phyloP scores from a whole-genome alignment of 2,113 vertebrate genomes.

The Procavia capensis region DNA sequence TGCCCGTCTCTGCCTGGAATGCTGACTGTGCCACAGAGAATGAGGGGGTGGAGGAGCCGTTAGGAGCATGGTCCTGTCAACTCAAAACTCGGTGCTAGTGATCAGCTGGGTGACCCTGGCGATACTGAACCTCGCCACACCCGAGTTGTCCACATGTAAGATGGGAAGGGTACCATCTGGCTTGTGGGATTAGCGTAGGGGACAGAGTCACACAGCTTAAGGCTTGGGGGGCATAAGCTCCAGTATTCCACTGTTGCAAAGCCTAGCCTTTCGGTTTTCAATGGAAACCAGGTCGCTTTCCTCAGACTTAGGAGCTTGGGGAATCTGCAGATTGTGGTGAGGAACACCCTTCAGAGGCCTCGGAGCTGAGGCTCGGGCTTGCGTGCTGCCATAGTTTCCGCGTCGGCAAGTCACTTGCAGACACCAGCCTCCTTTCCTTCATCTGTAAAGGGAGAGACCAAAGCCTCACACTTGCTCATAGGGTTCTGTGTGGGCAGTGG shows the following conservation, averaged over 20 bases:
- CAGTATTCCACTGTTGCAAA: background rate
- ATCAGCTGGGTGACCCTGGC: background rate
- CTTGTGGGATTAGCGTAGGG: background rate
- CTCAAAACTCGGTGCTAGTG: background rate
- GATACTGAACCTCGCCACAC: background rate
- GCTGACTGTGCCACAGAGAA: background rate
- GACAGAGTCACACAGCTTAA: background rate
- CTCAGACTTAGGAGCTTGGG: background rate
- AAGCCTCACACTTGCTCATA: background rate
- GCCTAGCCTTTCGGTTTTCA: fast-evolving
- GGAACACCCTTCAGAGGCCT: background rate
- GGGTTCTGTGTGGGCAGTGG: too few species aligned
- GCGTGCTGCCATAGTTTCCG: background rate
- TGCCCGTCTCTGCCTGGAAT: background rate
- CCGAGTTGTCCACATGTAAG: background rate
- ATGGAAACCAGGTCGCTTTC: background rate
- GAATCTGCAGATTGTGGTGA: background rate
- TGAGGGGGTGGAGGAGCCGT: background rate
- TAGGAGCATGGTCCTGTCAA: background rate
- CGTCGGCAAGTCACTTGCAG: background rate
- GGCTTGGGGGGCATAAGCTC: background rate
- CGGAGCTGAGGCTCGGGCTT: background rate
- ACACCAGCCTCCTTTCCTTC: background rate
- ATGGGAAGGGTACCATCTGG: background rate
- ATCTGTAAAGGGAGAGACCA: background rate